A percentile compares a stretch with the other conserved stretches of the same genome.
These are phyloP conservation scores for Teleiodes luculella DNA, from an alignment of 2,888 invertebrate species.

Conservation along the genomic window DNA sequence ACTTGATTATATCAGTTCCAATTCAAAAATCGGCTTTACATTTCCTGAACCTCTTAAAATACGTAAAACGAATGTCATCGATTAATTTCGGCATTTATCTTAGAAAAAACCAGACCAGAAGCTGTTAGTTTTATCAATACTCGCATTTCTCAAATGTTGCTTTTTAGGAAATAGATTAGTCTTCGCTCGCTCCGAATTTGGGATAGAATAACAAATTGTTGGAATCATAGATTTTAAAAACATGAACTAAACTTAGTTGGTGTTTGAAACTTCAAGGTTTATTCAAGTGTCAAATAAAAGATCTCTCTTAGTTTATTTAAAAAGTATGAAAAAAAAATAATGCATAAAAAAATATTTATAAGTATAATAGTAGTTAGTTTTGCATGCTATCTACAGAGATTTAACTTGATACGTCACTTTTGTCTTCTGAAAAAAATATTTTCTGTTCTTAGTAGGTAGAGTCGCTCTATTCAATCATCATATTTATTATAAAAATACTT, in stretches of 20 bases:
- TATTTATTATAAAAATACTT: too few relatives aligned
- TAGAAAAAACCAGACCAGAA: constrained; percentile 6
- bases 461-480: too few relatives aligned
- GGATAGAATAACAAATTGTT: background rate
- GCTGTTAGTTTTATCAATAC: constrained; percentile 3
- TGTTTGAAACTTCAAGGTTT: too few relatives aligned
- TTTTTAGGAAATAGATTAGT: background rate
- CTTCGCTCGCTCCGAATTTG: background rate
- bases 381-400: too few relatives aligned
- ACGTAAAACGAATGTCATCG: background rate
- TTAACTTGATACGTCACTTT: too few relatives aligned
- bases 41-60: background rate
- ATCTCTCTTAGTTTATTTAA: too few relatives aligned
- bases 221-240: background rate
- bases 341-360: too few relatives aligned
- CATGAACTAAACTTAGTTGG: too few relatives aligned
- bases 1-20: background rate
- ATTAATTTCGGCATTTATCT: constrained; percentile 9
- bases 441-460: background rate
- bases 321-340: too few relatives aligned
- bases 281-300: too few relatives aligned
- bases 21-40: background rate
- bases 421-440: background rate
- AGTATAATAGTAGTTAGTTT: too few relatives aligned
- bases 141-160: background rate